phyloP scores from a whole-genome alignment of 1,140 invertebrate genomes.

The Neodiprion lecontei region DNA sequence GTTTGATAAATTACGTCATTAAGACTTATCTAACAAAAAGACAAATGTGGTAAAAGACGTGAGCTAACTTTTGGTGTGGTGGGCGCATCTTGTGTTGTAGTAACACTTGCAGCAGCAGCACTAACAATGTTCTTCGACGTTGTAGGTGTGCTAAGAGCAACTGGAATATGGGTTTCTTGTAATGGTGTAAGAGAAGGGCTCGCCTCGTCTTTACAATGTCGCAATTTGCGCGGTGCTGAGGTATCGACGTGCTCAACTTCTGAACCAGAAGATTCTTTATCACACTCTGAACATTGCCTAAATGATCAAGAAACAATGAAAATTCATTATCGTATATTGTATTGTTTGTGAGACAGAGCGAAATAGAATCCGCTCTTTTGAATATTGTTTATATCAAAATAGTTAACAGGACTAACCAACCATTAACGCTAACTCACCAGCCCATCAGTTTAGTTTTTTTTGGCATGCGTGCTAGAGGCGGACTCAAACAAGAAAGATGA shows the following conservation, averaged over 20 bases:
- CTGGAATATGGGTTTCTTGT: slow-evolving; percentile 45
- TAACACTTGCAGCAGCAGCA: slow-evolving; percentile 30
- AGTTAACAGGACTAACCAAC: slow-evolving; percentile 6
- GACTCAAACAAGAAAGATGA: slow-evolving; percentile 92
- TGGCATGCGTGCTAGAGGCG: slow-evolving; percentile 89
- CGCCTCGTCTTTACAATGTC: slow-evolving; percentile 73
- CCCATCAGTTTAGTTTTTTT: slow-evolving; percentile 93
- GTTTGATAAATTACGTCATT: too few relatives aligned
- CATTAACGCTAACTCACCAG: slow-evolving; percentile 69
- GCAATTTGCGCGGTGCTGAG: slow-evolving; percentile 77
- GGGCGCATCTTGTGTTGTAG: slow-evolving; percentile 36
- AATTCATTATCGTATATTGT: not conserved
- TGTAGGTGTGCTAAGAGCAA: slow-evolving; percentile 48
- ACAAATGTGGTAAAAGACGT: not conserved
- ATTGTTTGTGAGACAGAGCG: too few relatives aligned
- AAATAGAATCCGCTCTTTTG: too few relatives aligned
- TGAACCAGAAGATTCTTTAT: slow-evolving; percentile 80
- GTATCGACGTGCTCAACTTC: slow-evolving; percentile 76
- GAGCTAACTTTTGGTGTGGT: slow-evolving; percentile 52
- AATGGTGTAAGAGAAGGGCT: slow-evolving; percentile 39
- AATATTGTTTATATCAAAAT: slow-evolving; percentile 3
- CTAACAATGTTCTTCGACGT: slow-evolving; percentile 37
- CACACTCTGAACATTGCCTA: slow-evolving; percentile 89
- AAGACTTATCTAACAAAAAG: not conserved
- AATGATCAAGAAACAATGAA: slow-evolving; percentile 32